Conservation (phyloP, 2,113 vertebrate genomes). For the Columba livia region DNA sequence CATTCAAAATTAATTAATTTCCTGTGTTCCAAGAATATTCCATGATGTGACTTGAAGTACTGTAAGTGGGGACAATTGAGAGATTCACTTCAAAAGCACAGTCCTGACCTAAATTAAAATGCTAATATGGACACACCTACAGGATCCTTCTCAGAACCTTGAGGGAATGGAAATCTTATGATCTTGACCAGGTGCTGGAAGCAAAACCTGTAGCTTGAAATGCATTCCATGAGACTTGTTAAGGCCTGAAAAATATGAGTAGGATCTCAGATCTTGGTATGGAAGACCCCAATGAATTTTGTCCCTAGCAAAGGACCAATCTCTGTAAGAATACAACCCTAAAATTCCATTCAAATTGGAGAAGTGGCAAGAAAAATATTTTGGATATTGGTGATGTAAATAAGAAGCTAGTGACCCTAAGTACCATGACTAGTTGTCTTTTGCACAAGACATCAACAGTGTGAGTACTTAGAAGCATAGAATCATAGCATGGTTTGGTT, state of each 20-base stretch:
- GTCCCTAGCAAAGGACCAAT: neutral
- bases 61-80: neutral
- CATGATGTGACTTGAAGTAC: neutral
- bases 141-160: neutral
- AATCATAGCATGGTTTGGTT: neutral
- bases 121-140: neutral
- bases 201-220: neutral
- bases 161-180: neutral
- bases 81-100: neutral
- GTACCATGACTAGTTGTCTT: neutral
- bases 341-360: neutral
- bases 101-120: neutral
- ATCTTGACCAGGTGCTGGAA: neutral
- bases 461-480: neutral
- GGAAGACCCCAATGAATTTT: neutral
- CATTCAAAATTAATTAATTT: neutral
- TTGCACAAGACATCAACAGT: neutral
- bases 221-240: neutral
- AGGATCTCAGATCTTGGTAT: neutral
- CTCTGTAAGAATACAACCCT: neutral
- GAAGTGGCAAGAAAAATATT: neutral
- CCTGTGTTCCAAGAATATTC: neutral
- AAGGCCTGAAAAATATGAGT: neutral
- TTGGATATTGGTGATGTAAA: neutral
- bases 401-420: neutral